Evolutionary conservation across 1,140 invertebrate genomes (phyloP), one percentile per base, ranked within the genome.

Genomic region (Mactra quadrangularis): DNA sequence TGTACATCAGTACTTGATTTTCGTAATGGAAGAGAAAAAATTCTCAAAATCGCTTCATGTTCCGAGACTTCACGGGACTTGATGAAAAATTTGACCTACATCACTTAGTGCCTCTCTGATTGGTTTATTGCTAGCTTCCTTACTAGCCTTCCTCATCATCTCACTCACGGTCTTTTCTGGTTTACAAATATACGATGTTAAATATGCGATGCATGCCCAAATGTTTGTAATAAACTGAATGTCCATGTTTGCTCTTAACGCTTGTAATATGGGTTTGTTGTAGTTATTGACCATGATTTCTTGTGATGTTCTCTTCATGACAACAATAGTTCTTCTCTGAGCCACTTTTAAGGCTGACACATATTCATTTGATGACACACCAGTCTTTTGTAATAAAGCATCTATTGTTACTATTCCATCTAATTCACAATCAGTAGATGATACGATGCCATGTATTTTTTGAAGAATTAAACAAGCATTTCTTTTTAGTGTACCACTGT

Each of bases 281-380:
- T 62, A 77, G 57, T 64, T 62, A 77, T 77, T 77, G 41, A 77
- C 74, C 74, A 77, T 77, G 29, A 77, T 11, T 77, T 77, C 35
- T 62, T 77, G 74, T 64, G 59, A 57, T 45, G 55, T 4, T 45
- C 74, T 60, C 47, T 77, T 62, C 57, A 77, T 45, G 59, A 77
- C 45, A 59, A 75, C 35, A 75, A 59, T 25, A 45, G 35, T 77
- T 77, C 74, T 77, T 62, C 59, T 62, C 74, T 64, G 33, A 62
- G 74, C 38, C 15, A 77, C 74, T 31, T 77, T 6, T 77, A 62
- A 64, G 55, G 59, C 55, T 19, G 74, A 62, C 74, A 77, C 55
- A 77, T 64, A 77, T 31, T 22, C 74, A 31, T 77, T 77, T 41
- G 17, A 47, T 62, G 57, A 64, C 31, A 62, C 57, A 77, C 74